phyloP scores from a whole-genome alignment of 2,888 invertebrate genomes.

The Vannuccia rotundouncinata region DNA sequence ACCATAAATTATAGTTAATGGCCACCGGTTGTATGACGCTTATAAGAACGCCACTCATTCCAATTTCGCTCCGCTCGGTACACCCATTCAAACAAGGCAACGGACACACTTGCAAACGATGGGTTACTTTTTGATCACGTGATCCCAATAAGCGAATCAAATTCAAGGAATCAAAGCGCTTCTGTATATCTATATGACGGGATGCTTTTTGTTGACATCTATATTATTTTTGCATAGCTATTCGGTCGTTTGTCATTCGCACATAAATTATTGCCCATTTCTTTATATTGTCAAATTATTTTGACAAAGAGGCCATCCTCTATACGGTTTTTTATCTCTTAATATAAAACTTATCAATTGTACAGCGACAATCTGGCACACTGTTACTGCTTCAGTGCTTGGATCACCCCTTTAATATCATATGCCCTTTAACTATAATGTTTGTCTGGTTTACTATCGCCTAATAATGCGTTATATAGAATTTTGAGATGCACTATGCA shows the following conservation, averaged over 20 bases:
- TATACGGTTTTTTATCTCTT: no score
- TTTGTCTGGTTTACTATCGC: no score
- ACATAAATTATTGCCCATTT: background rate
- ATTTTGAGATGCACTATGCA: no score
- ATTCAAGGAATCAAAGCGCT: background rate
- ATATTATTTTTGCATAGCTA: background rate
- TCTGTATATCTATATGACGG: background rate
- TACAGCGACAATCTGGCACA: no score
- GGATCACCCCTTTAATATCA: no score
- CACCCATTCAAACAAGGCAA: background rate
- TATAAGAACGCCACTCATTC: background rate
- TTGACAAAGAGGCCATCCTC: conserved; percentile 10
- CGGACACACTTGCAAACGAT: conserved; percentile 1
- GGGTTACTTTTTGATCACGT: background rate
- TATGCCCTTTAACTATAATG: no score
- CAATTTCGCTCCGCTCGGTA: background rate
- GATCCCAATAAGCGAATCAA: background rate
- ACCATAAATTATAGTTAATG: conserved; percentile 22
- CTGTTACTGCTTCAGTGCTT: no score
- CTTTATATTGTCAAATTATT: background rate
- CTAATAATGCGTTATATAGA: no score
- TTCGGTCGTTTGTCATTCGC: conserved; percentile 2
- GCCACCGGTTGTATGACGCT: background rate
- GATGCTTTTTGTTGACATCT: background rate
- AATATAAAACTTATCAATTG: no score